Base-by-base conservation (phyloP, 2,797 vertebrate genomes). In the Psittacula derbiana region DNA sequence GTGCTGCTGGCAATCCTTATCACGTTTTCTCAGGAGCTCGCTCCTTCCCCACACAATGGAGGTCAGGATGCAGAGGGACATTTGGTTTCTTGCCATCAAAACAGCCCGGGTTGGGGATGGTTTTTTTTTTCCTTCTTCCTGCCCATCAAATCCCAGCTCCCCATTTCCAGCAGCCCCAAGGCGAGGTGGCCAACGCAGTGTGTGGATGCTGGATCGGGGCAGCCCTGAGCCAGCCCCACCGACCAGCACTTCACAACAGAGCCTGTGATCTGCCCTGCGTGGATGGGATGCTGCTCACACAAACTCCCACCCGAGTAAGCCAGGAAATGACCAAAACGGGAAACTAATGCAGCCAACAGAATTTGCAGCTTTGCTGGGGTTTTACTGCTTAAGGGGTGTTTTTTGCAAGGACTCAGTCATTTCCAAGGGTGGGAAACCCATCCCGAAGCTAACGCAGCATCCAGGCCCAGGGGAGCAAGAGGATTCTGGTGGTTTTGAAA, bases 41-140 rank as follows among this genome's bases (percentile, higher is more conserved):
- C 94, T 96, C 76, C 47, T 83, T 90, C 93, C 67, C 58, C 75
- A 83, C 89, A 97, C 97, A 97, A 96, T 95, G 92, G 75, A 96
- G 96, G 96, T 97, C 96, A 96, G 84, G 72, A 70, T 46, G 79
- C 83, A 80, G 74, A 84, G 80, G 62, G 87, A 92, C 76, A 33
- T 71, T 94, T 92, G 94, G 78, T 43, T 50, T 28, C 85, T 87
- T 72, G 94, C 95, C 96, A 96, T 93, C 85, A 50, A 88, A 95
- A 83, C 74, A 92, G 55, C 44, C 33, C 1, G 3, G 3, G 3
- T 76, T 79, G 58, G 4, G 10, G 30, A 23, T 5, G 13, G 4
- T 20, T 47, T 6, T 47, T 44, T n/a, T 62, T 65, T 70, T 30
- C 49, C 40, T 74, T 80, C 69, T 93, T 97, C 94, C 93, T 95